Percentiles rank a stretch among this genome's conserved stretches.
Evolutionary conservation across 2,113 vertebrate species (phyloP).

Genomic region (Tricholaema leucomelas): DNA sequence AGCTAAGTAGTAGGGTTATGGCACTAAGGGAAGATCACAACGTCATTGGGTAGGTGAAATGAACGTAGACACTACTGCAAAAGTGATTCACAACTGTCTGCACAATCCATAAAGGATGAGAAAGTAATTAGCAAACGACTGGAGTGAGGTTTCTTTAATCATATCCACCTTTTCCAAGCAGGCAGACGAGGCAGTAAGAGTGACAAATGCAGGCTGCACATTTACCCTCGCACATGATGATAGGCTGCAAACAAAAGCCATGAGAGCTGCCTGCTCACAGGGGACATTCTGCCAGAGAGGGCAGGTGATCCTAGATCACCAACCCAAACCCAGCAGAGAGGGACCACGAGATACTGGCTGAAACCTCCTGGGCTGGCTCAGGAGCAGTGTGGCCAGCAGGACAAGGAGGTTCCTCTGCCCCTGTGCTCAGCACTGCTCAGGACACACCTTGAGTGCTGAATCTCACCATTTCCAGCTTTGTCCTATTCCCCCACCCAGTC

Average conservation of each 20-base stretch:
- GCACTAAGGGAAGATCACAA: background rate
- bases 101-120: background rate
- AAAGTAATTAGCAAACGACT: background rate
- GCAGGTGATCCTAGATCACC: background rate
- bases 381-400: too few species aligned
- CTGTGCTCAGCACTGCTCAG: too few species aligned
- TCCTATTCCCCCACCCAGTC: too few species aligned
- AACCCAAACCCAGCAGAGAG: background rate
- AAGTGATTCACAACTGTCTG: background rate
- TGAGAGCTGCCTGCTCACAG: background rate
- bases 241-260: background rate
- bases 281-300: background rate
- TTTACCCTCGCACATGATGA: background rate
- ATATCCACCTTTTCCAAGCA: background rate
- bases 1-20: background rate
- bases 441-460: too few species aligned
- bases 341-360: background rate
- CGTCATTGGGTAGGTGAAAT: background rate
- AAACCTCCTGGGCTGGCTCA: too few species aligned
- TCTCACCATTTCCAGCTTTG: too few species aligned
- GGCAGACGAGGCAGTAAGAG: background rate
- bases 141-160: background rate
- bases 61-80: background rate
- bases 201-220: background rate
- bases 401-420: too few species aligned